Evolutionary conservation across 2,888 invertebrate genomes (phyloP).

Genomic region (Clusia tigrina): DNA sequence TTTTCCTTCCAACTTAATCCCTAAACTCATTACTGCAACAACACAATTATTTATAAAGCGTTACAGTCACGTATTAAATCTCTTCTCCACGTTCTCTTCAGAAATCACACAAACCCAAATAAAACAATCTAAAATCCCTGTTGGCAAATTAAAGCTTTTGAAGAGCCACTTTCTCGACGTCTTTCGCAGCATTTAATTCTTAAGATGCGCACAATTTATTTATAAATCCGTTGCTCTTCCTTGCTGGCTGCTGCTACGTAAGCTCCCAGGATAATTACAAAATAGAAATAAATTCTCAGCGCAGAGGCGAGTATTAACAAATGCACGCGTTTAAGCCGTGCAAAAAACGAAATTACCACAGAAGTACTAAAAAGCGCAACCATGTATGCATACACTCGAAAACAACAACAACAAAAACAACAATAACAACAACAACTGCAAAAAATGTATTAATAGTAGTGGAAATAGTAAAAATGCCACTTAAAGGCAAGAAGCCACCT

Average conservation of each 20-base stretch:
- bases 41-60: too few species aligned
- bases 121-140: slow-evolving; percentile 35
- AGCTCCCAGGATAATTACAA: slow-evolving; percentile 39
- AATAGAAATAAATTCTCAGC: slow-evolving; percentile 40
- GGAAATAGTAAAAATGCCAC: not conserved
- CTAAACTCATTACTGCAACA: too few species aligned
- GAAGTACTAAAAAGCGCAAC: not conserved
- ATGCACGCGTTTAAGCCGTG: slow-evolving; percentile 21
- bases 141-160: slow-evolving; percentile 33
- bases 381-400: not conserved
- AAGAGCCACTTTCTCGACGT: not conserved
- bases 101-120: not conserved
- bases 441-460: slow-evolving; percentile 10
- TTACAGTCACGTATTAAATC: not conserved
- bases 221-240: not conserved
- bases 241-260: not conserved
- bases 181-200: slow-evolving; percentile 20
- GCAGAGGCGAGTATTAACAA: slow-evolving; percentile 37
- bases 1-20: too few species aligned
- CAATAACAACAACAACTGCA: slow-evolving; percentile 1
- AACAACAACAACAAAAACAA: slow-evolving; percentile 5
- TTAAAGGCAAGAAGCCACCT: not conserved
- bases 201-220: slow-evolving; percentile 19
- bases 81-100: not conserved
- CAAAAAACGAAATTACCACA: slow-evolving; percentile 4